phyloP scores from a whole-genome alignment of 2,888 invertebrate species.

The Megamerina dolium region DNA sequence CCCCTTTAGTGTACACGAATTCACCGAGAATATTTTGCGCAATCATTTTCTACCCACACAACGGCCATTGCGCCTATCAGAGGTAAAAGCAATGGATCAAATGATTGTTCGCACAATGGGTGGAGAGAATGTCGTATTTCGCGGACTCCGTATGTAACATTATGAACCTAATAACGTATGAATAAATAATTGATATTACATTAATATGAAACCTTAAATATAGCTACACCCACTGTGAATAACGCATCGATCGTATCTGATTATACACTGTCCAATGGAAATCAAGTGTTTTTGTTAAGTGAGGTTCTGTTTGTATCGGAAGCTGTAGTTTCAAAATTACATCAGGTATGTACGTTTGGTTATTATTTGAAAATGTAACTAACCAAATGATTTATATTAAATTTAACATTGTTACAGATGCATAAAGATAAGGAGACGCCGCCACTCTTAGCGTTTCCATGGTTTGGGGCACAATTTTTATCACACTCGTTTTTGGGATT shows the following conservation, averaged over 20 bases:
- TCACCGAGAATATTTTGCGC: slow-evolving; percentile 57
- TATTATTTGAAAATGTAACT: neutral
- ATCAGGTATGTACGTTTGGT: slow-evolving; percentile 49
- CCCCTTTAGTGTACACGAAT: slow-evolving; percentile 61
- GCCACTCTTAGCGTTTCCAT: slow-evolving; percentile 58
- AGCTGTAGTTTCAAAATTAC: slow-evolving; percentile 56
- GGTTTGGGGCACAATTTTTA: slow-evolving; percentile 61
- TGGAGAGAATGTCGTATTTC: slow-evolving; percentile 55
- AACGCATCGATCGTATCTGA: slow-evolving; percentile 57
- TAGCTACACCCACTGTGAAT: slow-evolving; percentile 55
- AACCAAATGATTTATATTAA: no score
- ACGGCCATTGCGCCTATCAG: slow-evolving; percentile 52
- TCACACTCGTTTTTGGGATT: slow-evolving; percentile 59
- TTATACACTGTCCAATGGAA: slow-evolving; percentile 58
- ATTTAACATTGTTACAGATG: slow-evolving; percentile 33
- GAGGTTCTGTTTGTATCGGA: slow-evolving; percentile 61
- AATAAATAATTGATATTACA: neutral
- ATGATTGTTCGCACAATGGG: slow-evolving; percentile 55
- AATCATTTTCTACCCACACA: slow-evolving; percentile 59
- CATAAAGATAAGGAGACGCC: slow-evolving; percentile 62
- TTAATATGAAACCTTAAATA: slow-evolving; percentile 17
- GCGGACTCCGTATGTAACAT: slow-evolving; percentile 53
- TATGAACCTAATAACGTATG: neutral
- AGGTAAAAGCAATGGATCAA: slow-evolving; percentile 52
- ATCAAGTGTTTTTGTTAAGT: slow-evolving; percentile 57